Percentiles rank a stretch among this genome's conserved stretches.
Evolutionary conservation across 2,113 vertebrate species (phyloP).

Genomic region (Sphyrna mokarran): DNA sequence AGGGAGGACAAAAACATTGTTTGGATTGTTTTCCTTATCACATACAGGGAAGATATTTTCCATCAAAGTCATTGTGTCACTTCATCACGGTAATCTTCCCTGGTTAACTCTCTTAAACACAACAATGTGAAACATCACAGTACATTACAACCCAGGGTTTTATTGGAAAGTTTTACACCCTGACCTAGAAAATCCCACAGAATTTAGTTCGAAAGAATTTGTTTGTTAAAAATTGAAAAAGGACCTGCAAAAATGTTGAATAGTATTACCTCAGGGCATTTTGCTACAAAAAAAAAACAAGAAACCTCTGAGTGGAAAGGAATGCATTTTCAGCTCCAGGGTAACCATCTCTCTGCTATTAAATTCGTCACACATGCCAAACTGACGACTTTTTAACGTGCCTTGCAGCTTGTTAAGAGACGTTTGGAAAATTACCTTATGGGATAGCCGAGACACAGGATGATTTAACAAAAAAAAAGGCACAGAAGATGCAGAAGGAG

Average conservation of each 20-base stretch:
- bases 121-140: neutral
- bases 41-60: neutral
- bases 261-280: constrained; percentile 1
- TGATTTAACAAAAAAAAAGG: constrained; percentile 16
- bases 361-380: constrained; percentile 30
- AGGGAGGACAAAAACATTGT: neutral
- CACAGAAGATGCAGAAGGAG: neutral
- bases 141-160: neutral
- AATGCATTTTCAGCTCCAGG: constrained; percentile 9
- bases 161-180: neutral
- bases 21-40: too few species aligned
- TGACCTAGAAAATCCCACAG: neutral
- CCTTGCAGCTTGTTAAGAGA: neutral
- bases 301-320: constrained; percentile 15
- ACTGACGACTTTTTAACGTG: neutral
- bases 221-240: neutral
- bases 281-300: neutral
- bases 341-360: neutral
- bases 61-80: neutral
- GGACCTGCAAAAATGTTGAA: neutral
- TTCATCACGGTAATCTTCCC: neutral
- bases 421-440: neutral
- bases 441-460: neutral
- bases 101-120: neutral
- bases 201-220: neutral